phyloP scores from a whole-genome alignment of 37 sponge, comb jelly and placozoan genomes.

The Eunapius fragilis region DNA sequence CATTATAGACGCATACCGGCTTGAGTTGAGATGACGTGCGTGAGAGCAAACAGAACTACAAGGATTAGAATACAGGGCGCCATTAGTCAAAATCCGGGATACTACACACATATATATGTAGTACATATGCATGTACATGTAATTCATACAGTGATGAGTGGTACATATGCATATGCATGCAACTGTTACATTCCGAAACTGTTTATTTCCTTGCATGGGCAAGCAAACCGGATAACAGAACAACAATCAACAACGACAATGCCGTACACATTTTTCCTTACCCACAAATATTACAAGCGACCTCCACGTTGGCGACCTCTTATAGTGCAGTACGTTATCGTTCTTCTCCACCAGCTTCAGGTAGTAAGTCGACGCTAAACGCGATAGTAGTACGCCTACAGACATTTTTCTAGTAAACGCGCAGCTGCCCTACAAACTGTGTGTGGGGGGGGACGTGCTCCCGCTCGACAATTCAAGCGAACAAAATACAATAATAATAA shows the following conservation, averaged over 20 bases:
- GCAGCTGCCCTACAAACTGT: neutral
- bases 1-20: constrained; percentile 8
- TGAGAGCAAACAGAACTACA: constrained; percentile 28
- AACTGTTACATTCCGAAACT: no score
- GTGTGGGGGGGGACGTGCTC: neutral
- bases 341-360: constrained; percentile 29
- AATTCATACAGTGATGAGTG: no score
- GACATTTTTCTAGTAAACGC: constrained; percentile 22
- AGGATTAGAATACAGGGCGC: neutral
- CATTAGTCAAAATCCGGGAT: neutral
- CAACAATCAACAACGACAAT: no score
- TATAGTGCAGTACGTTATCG: constrained; percentile 49
- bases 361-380: constrained; percentile 34
- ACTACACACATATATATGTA: neutral
- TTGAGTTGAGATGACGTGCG: constrained; percentile 36
- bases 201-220: no score
- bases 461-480: neutral
- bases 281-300: constrained; percentile 46
- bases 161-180: no score
- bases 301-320: constrained; percentile 64
- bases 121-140: neutral
- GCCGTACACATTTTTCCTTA: neutral
- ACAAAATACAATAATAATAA: neutral
- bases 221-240: no score
- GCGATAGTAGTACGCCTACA: constrained; percentile 9